Base-by-base conservation (phyloP, 2,113 vertebrate species). In the Platysteira castanea region DNA sequence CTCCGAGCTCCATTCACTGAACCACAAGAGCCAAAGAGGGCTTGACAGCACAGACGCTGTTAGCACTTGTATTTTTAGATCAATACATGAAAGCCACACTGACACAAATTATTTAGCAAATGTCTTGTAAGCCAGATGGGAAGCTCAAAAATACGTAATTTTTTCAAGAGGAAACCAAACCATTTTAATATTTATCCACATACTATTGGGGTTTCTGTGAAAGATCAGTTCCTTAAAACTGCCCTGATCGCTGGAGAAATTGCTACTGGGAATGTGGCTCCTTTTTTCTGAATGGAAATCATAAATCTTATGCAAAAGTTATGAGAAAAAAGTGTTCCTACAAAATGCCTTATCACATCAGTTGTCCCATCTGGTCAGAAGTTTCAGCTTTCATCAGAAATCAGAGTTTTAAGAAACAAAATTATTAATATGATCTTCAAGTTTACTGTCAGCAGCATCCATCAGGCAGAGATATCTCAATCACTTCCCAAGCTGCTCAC, bases 71-170 rank as follows among this genome's bases (percentile, higher is more conserved):
- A 96, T 94, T 95, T 87, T 95, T 96, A 95, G 91, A 90, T 91
- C 84, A 88, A 96, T 75, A 95, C 64, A 84, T 67, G 96, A 95
- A 97, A 97, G 96, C 69, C 92, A 95, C 85, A 80, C 49, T 79
- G 90, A 97, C 96, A 97, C 89, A 93, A 97, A 97, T 97, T 96
- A 97, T 77, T 91, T 96, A 92, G 79, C 50, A 77, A 91, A 93
- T 24, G 91, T 74, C 94, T 95, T 81, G 54, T 71, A 91, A 90
- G 78, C 84, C 97, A 98, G 95, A 96, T 93, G 94, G 96, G 87
- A 96, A 97, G 93, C 87, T 83, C 75, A 82, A 70, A 94, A 95
- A 94, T 37, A 88, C 4, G 23, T 82, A 95, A 84, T 97, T 96
- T 85, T 82, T 92, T 95, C 76, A 93, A 94, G 89, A 95, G 76